Evolutionary conservation across 92 coral and sea anemone genomes (phyloP), one percentile per base, ranked within the genome.

Genomic region (Palythoa grandiflora): DNA sequence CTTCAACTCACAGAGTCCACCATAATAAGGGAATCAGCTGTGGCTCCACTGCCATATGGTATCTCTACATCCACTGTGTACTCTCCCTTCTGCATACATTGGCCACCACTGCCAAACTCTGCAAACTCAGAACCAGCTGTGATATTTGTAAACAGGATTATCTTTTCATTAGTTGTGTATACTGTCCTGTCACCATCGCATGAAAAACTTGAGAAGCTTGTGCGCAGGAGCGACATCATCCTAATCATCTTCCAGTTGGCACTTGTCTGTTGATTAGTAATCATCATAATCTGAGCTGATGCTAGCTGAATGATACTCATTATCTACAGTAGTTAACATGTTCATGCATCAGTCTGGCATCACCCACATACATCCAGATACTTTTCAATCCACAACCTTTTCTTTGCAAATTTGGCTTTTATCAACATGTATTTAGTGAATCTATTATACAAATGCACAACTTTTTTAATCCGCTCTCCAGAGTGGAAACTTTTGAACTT

Each of bases 1-100:
- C 65, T 39, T 11, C 9, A n/a, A 89, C 98, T 96, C 89, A 96
- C 98, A 59, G 98, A 96, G 73, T 96, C 98, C 47, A 96, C 92
- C 81, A 87, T 71, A 10, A 91, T 81, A 52, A 89, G 88, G 40
- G 90, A 81, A 66, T 66, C 75, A 21, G 59, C 63, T 38, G 60
- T 76, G 48, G 87, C 90, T 44, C 88, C 90, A 75, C 90, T 89
- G 51, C 88, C 94, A 38, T 79, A 86, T 61, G 93, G 92, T 55
- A 94, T 73, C 79, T 87, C 92, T 77, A 93, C 87, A 40, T 86
- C 89, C 12, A 92, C 87, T 2, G 59, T 73, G 80, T 96, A 92
- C 12, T 38, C 76, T 35, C 98, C 98, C 47, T 89, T 89, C 21
- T 39, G 57, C 70, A 96, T 85, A 78, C 99, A 96, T 51, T 37